Conservation (phyloP, 2,797 vertebrate species). For the Rhinichthys osculus region DNA sequence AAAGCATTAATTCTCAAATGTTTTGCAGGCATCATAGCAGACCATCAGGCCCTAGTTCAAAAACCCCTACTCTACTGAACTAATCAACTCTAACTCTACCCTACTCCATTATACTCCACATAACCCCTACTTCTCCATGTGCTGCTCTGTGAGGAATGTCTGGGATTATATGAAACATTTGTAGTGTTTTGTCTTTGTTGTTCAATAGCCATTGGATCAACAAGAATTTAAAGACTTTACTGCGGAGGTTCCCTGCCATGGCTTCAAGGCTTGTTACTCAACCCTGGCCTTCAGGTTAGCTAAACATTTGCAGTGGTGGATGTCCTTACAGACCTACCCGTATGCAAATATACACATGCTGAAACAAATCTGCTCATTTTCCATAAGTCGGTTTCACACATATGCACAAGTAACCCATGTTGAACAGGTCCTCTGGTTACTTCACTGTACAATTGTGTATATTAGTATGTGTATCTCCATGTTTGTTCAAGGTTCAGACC, state of each 20-base stretch:
- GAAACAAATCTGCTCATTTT: constrained; percentile 48
- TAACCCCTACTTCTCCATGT: background rate
- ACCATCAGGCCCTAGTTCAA: background rate
- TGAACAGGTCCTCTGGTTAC: background rate
- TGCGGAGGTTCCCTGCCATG: background rate
- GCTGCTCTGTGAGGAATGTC: background rate
- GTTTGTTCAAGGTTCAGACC: constrained; percentile 15
- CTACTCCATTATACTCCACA: background rate
- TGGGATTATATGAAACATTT: background rate
- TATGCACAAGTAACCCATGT: background rate
- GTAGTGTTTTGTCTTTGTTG: background rate
- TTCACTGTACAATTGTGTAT: background rate
- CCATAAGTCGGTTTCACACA: constrained; percentile 33
- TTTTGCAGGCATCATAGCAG: background rate
- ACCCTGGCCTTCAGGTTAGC: constrained; percentile 76
- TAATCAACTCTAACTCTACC: background rate
- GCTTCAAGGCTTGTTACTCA: constrained; percentile 31
- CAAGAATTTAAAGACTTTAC: background rate
- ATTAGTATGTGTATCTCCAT: background rate
- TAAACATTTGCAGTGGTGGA: constrained; percentile 80
- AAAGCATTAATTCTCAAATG: too few relatives aligned
- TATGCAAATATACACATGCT: constrained; percentile 11
- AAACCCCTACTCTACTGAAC: background rate
- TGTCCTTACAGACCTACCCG: constrained; percentile 15
- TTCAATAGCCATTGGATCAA: background rate